phyloP scores from a whole-genome alignment of 2,113 vertebrate species.

The Lanius collurio region DNA sequence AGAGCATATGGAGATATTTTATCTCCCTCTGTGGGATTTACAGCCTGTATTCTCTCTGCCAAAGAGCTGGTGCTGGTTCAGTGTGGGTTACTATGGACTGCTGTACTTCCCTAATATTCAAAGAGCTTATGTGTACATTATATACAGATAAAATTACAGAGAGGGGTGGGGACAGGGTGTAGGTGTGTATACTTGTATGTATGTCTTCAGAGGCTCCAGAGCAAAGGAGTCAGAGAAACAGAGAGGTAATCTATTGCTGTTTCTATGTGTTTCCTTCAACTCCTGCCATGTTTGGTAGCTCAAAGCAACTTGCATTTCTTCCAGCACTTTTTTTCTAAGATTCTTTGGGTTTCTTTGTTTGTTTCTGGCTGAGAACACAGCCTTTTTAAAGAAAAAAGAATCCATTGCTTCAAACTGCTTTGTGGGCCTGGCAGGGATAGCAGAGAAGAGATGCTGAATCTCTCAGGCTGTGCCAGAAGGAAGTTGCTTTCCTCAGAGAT shows the following conservation, averaged over 20 bases:
- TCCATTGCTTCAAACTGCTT: slow-evolving; percentile 36
- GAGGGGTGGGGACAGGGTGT: neutral
- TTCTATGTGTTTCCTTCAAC: slow-evolving; percentile 25
- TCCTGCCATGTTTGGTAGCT: slow-evolving; percentile 55
- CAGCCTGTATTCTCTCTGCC: neutral
- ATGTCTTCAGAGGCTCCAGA: neutral
- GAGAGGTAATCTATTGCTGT: neutral
- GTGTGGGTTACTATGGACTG: neutral
- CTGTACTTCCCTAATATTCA: neutral
- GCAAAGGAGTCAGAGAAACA: neutral
- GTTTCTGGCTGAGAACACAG: slow-evolving; percentile 40
- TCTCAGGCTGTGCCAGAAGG: slow-evolving; percentile 23
- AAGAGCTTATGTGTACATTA: neutral
- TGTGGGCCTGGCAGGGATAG: slow-evolving; percentile 37
- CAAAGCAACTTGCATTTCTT: slow-evolving; percentile 51
- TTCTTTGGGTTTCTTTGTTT: slow-evolving; percentile 56
- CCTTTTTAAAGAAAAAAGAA: slow-evolving; percentile 23
- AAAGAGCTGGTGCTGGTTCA: neutral
- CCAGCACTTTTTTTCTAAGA: neutral
- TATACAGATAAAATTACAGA: neutral
- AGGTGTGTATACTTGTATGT: neutral
- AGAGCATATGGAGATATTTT: neutral
- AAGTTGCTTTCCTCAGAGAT: slow-evolving; percentile 42
- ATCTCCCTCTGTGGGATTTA: neutral
- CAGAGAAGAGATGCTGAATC: neutral